Evolutionary conservation across 92 coral and sea anemone species (phyloP), one percentile per base, ranked within the genome.

Genomic region (Porites rus): DNA sequence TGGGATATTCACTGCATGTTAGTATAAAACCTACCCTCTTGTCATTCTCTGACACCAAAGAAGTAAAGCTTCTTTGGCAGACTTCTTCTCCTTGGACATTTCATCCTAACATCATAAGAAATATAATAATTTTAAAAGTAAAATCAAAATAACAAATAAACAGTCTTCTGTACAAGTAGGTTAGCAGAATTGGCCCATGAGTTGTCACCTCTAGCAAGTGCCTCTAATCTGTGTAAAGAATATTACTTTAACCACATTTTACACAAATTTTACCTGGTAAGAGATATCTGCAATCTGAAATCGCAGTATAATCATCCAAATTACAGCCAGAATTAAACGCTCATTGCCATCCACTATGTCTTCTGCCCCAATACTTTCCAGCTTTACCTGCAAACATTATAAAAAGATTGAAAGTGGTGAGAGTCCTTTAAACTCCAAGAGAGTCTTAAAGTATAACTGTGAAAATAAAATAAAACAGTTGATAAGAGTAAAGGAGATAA

Each of bases 1-100:
- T 54, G 11, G 11, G 60, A 10, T 13, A 54, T 54, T 54, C 60
- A 10, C 16, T 54, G 60, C 0, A 18, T 3, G 10, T 6, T 6
- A 9, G 25, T 51, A 18, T 10, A 6, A 7, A 19, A 1, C 88
- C 72, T 75, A 95, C 99, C 98, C 99, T 92, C 93, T 90, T 18
- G 99, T 97, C 94, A 95, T 97, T 69, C 99, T 90, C 62, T 97
- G 99, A 65, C 99, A 97, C 99, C 99, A 97, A 79, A 97, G 89
- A 76, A 97, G 93, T 66, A 97, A 84, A 0, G 99, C 99, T 51
- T 97, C 99, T 67, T 97, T 97, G 14, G 99, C 99, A 10, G 99
- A 97, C 76, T 95, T 95, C 69, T 91, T 94, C 93, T 97, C 99
- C 66, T 92, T 91, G 1, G 98, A 95, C 95, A 93, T 94, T 76